A percentile compares a stretch with the other conserved stretches of the same genome.
phyloP scores from a whole-genome alignment of 2,797 vertebrate genomes.

The Erithacus rubecula region DNA sequence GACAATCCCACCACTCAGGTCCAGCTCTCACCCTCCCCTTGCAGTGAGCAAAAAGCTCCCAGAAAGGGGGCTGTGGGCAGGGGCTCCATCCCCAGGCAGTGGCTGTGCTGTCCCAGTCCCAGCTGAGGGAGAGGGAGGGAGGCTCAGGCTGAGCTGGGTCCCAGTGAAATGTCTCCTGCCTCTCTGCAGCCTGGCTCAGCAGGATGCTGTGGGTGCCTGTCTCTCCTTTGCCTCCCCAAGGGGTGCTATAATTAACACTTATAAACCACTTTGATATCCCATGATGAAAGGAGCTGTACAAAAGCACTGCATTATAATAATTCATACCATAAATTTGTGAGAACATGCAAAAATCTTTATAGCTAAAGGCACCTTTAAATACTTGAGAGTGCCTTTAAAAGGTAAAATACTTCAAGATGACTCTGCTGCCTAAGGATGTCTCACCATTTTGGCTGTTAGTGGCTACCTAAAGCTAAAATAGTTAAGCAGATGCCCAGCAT shows the following conservation, averaged over 20 bases:
- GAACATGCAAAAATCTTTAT: constrained; percentile 54
- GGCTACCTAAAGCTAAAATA: background rate
- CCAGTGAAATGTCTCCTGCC: background rate
- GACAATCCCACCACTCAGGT: background rate
- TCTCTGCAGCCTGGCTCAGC: background rate
- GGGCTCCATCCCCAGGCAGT: background rate
- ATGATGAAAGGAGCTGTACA: constrained; percentile 54
- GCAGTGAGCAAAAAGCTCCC: background rate
- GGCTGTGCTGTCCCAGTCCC: background rate
- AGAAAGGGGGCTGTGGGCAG: accelerated
- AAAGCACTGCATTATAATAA: constrained; percentile 41
- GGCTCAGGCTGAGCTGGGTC: background rate
- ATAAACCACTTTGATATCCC: constrained; percentile 58
- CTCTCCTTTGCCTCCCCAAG: background rate
- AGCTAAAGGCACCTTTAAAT: constrained; percentile 63
- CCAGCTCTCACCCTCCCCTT: background rate
- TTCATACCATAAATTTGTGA: constrained; percentile 45
- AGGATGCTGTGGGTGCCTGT: background rate
- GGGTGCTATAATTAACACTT: constrained; percentile 51
- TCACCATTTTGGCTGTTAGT: constrained; percentile 20
- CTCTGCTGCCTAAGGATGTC: constrained; percentile 22
- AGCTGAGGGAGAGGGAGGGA: too few species aligned
- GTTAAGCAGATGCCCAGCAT: background rate
- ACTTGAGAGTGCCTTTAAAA: constrained; percentile 38
- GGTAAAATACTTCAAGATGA: constrained; percentile 21